Base-by-base conservation (phyloP, 2,888 invertebrate genomes). In the Rhingia rostrata region DNA sequence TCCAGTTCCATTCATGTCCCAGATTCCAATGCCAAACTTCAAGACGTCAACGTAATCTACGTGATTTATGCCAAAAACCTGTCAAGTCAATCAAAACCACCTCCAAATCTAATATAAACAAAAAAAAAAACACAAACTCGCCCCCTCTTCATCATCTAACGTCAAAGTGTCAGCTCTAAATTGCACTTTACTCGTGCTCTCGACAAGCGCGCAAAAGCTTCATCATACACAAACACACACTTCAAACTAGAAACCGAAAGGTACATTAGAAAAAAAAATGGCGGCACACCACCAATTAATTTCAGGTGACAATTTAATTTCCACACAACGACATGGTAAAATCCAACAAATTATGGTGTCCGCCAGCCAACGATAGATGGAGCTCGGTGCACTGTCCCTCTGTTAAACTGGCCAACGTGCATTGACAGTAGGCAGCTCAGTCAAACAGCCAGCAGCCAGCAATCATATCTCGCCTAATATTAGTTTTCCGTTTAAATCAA, bases 251-350 rank as follows among this genome's bases (percentile, higher is more conserved):
- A 53, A 41, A 51, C 14, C 67, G 60, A 41, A 60, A 60, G 32
- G 22, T 22, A 22, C 1, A 22, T 22, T 1, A 61, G 41, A 35
- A 12, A 64, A 60, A 53, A 60, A 43, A 43, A 51, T 63, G 58
- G 60, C 60, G 83, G 61, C 66, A 61, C 66, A 80, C 80, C 69
- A 66, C 80, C 89, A 89, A 90, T 89, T 90, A 90, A 90, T 89
- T 90, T 89, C 88, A 88, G 88, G 89, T 90, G 89, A 89, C 89
- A 89, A 90, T 90, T 88, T 90, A 89, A 89, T 89, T 89, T 88
- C 87, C 87, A 87, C 84, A 64, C 69, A 79, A 51, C 83, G 74
- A 79, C 79, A 84, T 53, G 74, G 66, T 56, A 72, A 74, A 51
- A 79, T 79, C 41, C 60, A 84, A 84, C 79, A 84, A 80, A 84